Evolutionary conservation across 2,113 vertebrate species (phyloP).

Genomic region (Myotis brandtii): DNA sequence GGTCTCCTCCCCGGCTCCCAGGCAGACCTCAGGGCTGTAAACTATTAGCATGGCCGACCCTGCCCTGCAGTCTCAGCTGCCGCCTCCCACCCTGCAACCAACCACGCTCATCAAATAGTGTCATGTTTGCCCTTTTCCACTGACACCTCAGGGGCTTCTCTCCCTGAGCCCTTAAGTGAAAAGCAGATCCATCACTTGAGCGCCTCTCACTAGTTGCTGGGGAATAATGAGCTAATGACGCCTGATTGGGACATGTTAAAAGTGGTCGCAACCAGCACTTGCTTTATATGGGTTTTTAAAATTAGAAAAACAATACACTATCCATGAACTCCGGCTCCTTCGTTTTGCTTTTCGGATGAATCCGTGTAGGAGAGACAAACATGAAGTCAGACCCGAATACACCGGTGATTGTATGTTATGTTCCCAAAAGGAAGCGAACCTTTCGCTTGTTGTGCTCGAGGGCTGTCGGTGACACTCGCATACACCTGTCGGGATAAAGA

Average conservation of each 20-base stretch:
- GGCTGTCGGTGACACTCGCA: too few species aligned
- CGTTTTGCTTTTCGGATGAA: background rate
- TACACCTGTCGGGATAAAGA: background rate
- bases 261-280: background rate
- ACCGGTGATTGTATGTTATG: too few species aligned
- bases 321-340: background rate
- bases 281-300: background rate
- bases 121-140: background rate
- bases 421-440: background rate
- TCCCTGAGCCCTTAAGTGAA: background rate
- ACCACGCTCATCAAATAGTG: background rate
- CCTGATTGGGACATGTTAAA: background rate
- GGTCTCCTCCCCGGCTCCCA: background rate
- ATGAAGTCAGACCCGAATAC: background rate
- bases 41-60: background rate
- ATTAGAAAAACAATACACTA: background rate
- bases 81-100: background rate
- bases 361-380: background rate
- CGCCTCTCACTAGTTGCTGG: background rate
- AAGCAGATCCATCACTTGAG: background rate
- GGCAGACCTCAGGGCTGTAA: background rate
- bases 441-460: too few species aligned
- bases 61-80: background rate
- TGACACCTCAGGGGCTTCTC: background rate
- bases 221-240: background rate